Base-by-base conservation (phyloP, 1,140 invertebrate genomes). In the Cydia pomonella region DNA sequence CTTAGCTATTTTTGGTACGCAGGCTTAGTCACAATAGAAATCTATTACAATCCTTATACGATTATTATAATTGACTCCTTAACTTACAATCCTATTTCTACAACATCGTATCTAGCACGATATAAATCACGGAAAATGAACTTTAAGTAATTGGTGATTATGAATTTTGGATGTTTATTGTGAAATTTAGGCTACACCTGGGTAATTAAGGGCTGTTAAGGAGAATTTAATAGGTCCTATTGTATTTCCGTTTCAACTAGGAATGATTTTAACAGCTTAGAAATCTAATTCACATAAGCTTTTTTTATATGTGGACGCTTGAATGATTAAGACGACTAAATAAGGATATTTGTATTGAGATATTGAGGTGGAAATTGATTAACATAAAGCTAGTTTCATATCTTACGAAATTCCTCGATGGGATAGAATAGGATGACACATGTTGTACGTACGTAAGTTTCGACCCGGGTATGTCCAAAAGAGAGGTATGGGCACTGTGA, bases 21-120 rank as follows among this genome's bases (percentile, higher is more conserved):
- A 59, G 53, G 0, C 53, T 59, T 23, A 59, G 18, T 59, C 53
- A 59, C n/a, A 53, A 53, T 23, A 23, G 53, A 59, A 59, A 59
- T 59, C 53, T 59, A 59, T 59, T 59, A 2, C n/a, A 18, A 53
- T 59, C 53, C 53, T 10, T 59, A 18, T 59, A 59, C 21, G 53
- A 59, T n/a, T 23, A 59, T 59, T 59, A 59, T 59, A 59, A 59
- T 59, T 59, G 53, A 23, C 18, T 59, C 18, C 53, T 59, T 59
- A 59, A 7, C n/a, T 23, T 23, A 50, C 47, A 50, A 50, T 18
- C n/a, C n/a, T n/a, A 50, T 50, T 50, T 50, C 47, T 38, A 50
- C 47, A 18, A 50, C 47, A 3, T 50, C 47, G 3, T 50, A 50
- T 50, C 16, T 50, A 18, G n/a, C 6, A 6, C n/a, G n/a, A 50